Base-by-base conservation (phyloP, 2,888 invertebrate species). In the Venustoraphidia nigricollis region DNA sequence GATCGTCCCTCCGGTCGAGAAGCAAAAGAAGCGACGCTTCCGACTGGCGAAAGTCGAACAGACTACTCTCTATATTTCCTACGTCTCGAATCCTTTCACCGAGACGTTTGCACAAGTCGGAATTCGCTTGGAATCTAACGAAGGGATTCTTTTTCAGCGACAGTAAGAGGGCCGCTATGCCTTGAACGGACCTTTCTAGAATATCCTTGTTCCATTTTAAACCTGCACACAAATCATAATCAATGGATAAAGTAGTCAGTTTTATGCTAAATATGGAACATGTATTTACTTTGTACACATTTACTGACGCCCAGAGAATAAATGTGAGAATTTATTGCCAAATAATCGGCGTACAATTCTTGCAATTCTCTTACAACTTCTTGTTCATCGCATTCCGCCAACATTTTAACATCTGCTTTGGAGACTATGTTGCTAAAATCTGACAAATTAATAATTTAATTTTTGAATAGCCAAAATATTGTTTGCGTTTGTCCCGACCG, bases 371-470 rank as follows among this genome's bases (percentile, higher is more conserved):
- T 73, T 10, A 98, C 97, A 1, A 91, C 85, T 73, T 99, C 98
- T 64, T 94, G 92, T 66, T 97, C 96, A 67, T 99, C 98, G 58
- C 91, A 90, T 68, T 98, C 97, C 0, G 98, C 98, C 52, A 99
- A 66, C 0, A 84, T 76, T 70, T 98, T 98, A 36, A 99, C 86
- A 63, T 97, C 95, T 10, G 93, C 90, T 64, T 96, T 95, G 36
- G 94, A 89, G 60, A 98, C 86, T 34, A 95, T 92, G 64, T 99
- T 97, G 62, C 94, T 95, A 68, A 97, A 98, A 75, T 96, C 92
- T 92, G 6, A 27, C 27, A 27, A 6, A 6, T 27, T 27, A 27
- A 27, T 1, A 27, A 27, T 27, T 27, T 6, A 27, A 6, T 27
- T 27, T 6, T 27, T 6, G 27, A 27, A 27, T 6, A 27, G 6